Evolutionary conservation across 2,113 vertebrate genomes (phyloP).

Genomic region (Gnathonemus echidnorhynchus): DNA sequence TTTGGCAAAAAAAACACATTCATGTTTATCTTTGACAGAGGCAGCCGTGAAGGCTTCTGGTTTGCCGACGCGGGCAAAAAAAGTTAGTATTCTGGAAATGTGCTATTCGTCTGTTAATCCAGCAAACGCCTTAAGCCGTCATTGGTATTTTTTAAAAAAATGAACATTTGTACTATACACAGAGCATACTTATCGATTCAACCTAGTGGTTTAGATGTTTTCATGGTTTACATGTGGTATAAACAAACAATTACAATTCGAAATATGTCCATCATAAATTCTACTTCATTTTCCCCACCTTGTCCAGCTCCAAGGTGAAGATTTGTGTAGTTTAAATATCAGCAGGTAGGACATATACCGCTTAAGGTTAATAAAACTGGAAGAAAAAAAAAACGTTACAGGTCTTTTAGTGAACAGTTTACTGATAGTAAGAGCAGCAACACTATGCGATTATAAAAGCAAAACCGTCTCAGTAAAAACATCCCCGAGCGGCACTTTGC

Average conservation of each 20-base stretch:
- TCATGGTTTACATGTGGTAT: not conserved
- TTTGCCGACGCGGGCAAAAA: not conserved
- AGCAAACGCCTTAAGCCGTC: not conserved
- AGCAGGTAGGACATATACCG: not conserved
- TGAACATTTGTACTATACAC: not conserved
- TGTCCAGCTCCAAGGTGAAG: not conserved
- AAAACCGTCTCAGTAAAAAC: not conserved
- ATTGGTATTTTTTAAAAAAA: not conserved
- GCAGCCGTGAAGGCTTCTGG: not conserved
- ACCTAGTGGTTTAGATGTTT: not conserved
- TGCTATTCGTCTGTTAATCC: not conserved
- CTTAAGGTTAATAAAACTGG: not conserved
- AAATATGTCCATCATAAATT: not conserved
- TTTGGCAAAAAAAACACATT: constrained; percentile 6
- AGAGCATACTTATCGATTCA: not conserved
- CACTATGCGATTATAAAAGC: constrained; percentile 9
- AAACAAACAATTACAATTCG: not conserved
- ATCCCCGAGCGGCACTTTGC: too few species aligned
- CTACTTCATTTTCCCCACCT: not conserved
- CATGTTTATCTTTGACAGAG: not conserved
- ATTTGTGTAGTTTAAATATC: not conserved
- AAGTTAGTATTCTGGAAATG: constrained; percentile 15
- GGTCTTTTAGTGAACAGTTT: constrained; percentile 3
- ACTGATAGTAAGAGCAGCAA: constrained; percentile 11
- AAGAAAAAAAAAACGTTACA: not conserved